phyloP scores from a whole-genome alignment of 2,888 invertebrate genomes.

The Ophion obscuratus region DNA sequence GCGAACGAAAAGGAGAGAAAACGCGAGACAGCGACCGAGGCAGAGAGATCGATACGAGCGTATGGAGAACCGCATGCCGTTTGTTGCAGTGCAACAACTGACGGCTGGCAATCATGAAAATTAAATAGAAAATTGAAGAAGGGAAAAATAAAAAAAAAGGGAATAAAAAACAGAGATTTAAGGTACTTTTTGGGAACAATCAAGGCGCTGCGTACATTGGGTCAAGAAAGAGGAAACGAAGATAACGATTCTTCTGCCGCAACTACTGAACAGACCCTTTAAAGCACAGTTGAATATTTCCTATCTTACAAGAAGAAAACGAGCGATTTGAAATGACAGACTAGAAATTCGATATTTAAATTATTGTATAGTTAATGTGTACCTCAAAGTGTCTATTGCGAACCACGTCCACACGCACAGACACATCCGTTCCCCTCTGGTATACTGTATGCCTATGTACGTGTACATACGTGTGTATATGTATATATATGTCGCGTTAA shows the following conservation, averaged over 20 bases:
- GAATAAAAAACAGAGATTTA: conserved; percentile 5
- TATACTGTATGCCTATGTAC: too few species aligned
- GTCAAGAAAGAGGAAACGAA: conserved; percentile 43
- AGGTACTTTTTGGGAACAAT: conserved; percentile 44
- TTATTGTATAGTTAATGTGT: background rate
- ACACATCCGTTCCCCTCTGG: too few species aligned
- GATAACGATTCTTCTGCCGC: conserved; percentile 29
- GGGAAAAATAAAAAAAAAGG: conserved; percentile 4
- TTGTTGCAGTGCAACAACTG: too few species aligned
- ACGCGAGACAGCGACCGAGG: background rate
- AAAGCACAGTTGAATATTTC: conserved; percentile 50
- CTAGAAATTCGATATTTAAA: too few species aligned
- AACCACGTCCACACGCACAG: too few species aligned
- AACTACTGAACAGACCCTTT: conserved; percentile 7
- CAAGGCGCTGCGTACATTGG: conserved; percentile 12
- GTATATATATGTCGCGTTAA: too few species aligned
- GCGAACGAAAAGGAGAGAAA: conserved; percentile 42
- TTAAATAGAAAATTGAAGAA: background rate
- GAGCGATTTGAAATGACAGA: too few species aligned
- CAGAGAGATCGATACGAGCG: background rate
- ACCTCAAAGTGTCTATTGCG: too few species aligned
- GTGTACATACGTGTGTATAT: too few species aligned
- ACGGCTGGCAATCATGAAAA: too few species aligned
- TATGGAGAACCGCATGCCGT: too few species aligned
- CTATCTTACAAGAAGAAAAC: conserved; percentile 35